These are phyloP conservation scores for Aspidiotus destructor DNA, from an alignment of 2,888 invertebrate genomes.

Conservation along the genomic window DNA sequence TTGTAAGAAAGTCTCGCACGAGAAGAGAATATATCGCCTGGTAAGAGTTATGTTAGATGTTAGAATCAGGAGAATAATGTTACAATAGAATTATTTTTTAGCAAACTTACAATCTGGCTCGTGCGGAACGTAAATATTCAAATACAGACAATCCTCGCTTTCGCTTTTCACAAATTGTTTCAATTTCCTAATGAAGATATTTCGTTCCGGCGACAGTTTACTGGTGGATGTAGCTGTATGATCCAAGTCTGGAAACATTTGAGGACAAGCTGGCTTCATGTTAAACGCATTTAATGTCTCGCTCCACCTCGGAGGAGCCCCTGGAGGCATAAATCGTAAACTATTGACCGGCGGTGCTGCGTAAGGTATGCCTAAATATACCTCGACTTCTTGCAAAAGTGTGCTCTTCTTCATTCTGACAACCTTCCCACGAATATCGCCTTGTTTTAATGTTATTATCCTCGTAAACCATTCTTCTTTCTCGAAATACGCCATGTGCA, in stretches of 20 bases:
- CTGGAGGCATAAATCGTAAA: constrained; percentile 76
- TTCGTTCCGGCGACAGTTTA: constrained; percentile 37
- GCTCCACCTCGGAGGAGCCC: constrained; percentile 68
- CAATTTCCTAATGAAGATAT: constrained; percentile 43
- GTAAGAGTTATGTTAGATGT: too few relatives aligned
- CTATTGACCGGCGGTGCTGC: constrained; percentile 65
- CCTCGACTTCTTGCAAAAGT: constrained; percentile 36
- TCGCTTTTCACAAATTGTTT: constrained; percentile 45
- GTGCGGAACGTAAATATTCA: constrained; percentile 51
- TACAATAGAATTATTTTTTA: too few relatives aligned
- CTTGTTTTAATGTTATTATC: constrained; percentile 28
- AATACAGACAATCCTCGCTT: constrained; percentile 52
- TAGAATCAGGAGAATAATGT: too few relatives aligned
- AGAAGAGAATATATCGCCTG: too few relatives aligned
- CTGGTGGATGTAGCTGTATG: constrained; percentile 61
- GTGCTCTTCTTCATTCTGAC: constrained; percentile 24
- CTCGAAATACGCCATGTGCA: constrained; percentile 7
- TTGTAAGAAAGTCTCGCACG: too few relatives aligned
- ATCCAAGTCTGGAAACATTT: constrained; percentile 70
- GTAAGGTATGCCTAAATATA: constrained; percentile 57
- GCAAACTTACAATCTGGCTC: constrained; percentile 6
- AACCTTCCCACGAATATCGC: constrained; percentile 19
- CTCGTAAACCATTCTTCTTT: constrained; percentile 27
- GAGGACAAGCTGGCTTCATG: constrained; percentile 82
- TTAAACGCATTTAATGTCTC: constrained; percentile 41